Base-by-base conservation (phyloP, 2,113 vertebrate species). In the Scomber colias region DNA sequence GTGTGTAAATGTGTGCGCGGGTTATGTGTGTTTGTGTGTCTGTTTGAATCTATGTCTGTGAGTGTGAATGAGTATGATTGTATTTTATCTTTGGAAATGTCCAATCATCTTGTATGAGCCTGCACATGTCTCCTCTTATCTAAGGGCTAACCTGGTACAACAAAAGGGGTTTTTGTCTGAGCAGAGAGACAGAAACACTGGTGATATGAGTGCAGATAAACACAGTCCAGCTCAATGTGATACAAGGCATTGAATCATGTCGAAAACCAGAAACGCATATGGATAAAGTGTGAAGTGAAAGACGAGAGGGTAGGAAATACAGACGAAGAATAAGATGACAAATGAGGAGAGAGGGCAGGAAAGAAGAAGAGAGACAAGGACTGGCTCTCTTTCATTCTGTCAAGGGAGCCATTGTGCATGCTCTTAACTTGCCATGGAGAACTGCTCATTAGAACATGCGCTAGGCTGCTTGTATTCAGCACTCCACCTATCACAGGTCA, bases 81-180 rank as follows among this genome's bases (percentile, higher is more conserved):
- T 11, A 14, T 30, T 72, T 85, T 73, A 83, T 85, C 79, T 77
- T 51, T 13, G n/a, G 3, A 64, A 77, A 72, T 35, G 82, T 81
- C 81, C 48, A 64, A 30, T 82, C 50, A 49, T 61, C 64, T 73
- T 74, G 61, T 71, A 55, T 17, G 3, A 86, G 81, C 3, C 40
- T 65, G 57, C 35, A 50, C 60, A 40, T 59, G 62, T 84, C 30
- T 61, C 31, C 31, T 64, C 74, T 68, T 84, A 51, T 90, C 90
- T 77, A 54, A 19, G 8, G 10, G 13, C 64, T 59, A 55, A 76
- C 66, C 64, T 59, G 73, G 44, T 68, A 19, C 54, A 45, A 77
- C 63, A 72, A 83, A 88, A 72, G 46, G 44, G 14, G 60, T 55
- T 79, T 79, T 81, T 75, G 73, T 86, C 56, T 35, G 65, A 74